Conservation (phyloP, 1,140 invertebrate species). For the Drosophila baimaii region DNA sequence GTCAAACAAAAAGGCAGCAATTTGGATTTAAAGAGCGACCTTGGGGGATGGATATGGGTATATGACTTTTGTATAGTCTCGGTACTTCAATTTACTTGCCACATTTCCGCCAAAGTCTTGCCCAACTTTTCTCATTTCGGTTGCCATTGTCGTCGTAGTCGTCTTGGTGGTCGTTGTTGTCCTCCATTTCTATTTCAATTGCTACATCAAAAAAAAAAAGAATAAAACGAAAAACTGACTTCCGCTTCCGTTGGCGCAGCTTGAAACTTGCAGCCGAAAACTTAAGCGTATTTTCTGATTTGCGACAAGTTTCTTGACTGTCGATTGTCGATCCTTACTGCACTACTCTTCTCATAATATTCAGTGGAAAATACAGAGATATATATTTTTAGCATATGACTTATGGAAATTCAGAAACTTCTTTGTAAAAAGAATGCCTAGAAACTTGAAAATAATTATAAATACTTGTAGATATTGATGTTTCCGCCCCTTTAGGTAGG, state of each 20-base stretch:
- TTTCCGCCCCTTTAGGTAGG: too few species aligned
- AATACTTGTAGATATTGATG: not conserved
- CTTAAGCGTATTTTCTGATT: conserved; percentile 31
- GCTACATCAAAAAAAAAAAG: conserved; percentile 59
- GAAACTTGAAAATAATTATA: not conserved
- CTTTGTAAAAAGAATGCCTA: not conserved
- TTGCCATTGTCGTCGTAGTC: conserved; percentile 30
- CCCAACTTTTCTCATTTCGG: conserved; percentile 64
- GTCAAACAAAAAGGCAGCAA: conserved; percentile 74
- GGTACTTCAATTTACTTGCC: conserved; percentile 62
- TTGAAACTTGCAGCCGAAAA: conserved; percentile 47
- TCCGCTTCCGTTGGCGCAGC: conserved; percentile 67
- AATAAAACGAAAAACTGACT: conserved; percentile 35
- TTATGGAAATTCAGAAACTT: not conserved
- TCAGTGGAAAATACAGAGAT: too few species aligned
- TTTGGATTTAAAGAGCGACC: conserved; percentile 72
- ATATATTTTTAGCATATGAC: not conserved
- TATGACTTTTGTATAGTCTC: conserved; percentile 36
- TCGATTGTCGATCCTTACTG: conserved; percentile 14
- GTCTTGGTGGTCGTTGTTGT: conserved; percentile 38
- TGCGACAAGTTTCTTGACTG: conserved; percentile 26
- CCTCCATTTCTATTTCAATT: conserved; percentile 71
- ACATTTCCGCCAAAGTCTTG: conserved; percentile 70
- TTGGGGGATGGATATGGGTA: conserved; percentile 21
- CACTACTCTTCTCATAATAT: not conserved